These are phyloP conservation scores for Chalcis sispes DNA, from an alignment of 2,888 invertebrate genomes.

Conservation along the genomic window DNA sequence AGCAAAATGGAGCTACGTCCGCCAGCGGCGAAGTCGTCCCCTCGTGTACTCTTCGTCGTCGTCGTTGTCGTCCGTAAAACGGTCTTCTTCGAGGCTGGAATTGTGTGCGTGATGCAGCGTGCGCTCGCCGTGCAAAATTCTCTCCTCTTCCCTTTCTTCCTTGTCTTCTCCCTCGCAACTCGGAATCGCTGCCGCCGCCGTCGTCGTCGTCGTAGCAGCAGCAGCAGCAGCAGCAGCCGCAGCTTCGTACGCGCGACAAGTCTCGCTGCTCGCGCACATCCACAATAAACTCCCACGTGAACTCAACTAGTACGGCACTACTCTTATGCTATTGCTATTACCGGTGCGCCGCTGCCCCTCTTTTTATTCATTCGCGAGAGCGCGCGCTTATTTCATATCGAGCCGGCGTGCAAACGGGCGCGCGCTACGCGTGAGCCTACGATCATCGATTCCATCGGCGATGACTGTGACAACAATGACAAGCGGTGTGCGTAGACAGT, in stretches of 20 bases:
- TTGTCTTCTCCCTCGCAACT: conserved; percentile 25
- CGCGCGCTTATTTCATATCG: too few species aligned
- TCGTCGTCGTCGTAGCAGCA: background rate
- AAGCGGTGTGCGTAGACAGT: too few species aligned
- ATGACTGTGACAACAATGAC: too few species aligned
- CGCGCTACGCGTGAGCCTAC: too few species aligned
- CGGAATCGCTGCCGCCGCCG: background rate
- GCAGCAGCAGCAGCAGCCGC: background rate
- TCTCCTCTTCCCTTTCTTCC: conserved; percentile 11
- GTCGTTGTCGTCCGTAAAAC: conserved; percentile 16
- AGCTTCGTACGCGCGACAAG: background rate
- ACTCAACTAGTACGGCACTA: too few species aligned
- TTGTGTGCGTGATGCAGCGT: conserved; percentile 6
- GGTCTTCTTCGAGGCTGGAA: background rate
- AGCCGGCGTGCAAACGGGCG: too few species aligned
- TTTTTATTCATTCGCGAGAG: too few species aligned
- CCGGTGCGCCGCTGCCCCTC: too few species aligned
- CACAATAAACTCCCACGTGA: too few species aligned
- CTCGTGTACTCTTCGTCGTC: conserved; percentile 5
- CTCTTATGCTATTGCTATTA: too few species aligned
- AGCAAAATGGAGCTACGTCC: conserved; percentile 42
- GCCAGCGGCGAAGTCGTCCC: background rate
- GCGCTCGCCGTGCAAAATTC: conserved; percentile 12
- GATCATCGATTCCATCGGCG: too few species aligned
- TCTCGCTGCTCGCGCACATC: too few species aligned